Evolutionary conservation across 2,113 vertebrate species (phyloP).

Genomic region (Oreochromis niloticus): DNA sequence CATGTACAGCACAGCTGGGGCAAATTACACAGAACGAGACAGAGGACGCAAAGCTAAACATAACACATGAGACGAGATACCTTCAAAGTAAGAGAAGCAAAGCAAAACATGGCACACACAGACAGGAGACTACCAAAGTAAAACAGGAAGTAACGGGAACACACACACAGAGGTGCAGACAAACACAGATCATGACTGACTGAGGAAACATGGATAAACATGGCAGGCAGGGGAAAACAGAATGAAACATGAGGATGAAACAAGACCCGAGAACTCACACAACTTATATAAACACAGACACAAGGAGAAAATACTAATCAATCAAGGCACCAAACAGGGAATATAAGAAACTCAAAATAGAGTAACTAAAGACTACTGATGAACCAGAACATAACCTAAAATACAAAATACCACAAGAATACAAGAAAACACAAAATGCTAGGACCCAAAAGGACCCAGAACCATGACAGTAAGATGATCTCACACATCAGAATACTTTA

Average conservation of each 20-base stretch:
- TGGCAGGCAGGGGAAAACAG: neutral
- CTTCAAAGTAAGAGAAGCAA: no score
- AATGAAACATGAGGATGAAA: neutral
- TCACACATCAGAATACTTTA: neutral
- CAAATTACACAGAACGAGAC: no score
- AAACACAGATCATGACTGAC: neutral
- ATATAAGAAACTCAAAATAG: neutral
- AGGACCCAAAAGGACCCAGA: neutral
- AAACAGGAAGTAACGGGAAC: neutral
- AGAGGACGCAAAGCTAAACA: no score
- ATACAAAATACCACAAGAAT: neutral
- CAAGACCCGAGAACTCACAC: neutral
- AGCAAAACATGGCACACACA: neutral
- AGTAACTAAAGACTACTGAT: neutral
- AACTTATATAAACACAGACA: neutral
- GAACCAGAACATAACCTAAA: neutral
- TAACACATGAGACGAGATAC: no score
- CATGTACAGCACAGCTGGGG: no score
- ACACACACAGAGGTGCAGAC: neutral
- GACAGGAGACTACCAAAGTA: neutral
- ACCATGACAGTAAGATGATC: neutral
- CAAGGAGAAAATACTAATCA: neutral
- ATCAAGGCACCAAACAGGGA: neutral
- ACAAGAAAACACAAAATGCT: neutral
- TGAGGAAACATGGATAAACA: neutral